These are phyloP conservation scores for Tylochromis polylepis DNA, from an alignment of 2,113 vertebrate species.

Conservation along the genomic window DNA sequence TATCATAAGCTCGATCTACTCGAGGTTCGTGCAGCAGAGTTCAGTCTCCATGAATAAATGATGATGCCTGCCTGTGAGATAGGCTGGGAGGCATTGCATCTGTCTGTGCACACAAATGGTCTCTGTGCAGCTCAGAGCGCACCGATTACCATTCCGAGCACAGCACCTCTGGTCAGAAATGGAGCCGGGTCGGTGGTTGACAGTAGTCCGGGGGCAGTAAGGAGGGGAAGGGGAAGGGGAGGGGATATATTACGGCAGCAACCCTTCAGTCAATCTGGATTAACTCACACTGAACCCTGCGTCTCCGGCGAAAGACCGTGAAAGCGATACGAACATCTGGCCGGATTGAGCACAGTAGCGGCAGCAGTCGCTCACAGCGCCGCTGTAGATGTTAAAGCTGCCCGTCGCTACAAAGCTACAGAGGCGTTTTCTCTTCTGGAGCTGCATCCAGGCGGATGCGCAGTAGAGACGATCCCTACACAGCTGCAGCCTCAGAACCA, in stretches of 20 bases:
- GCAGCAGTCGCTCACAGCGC: constrained; percentile 20
- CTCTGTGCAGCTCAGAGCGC: constrained; percentile 64
- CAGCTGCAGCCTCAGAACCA: constrained; percentile 54
- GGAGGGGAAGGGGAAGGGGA: not conserved
- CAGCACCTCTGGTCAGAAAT: constrained; percentile 68
- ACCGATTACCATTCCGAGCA: constrained; percentile 70
- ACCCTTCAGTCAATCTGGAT: constrained; percentile 66
- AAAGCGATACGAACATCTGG: constrained; percentile 68
- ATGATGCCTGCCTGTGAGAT: constrained; percentile 62
- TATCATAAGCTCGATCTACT: not conserved
- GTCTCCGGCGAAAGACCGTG: constrained; percentile 28
- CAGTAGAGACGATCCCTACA: constrained; percentile 56
- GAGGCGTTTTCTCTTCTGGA: constrained; percentile 72
- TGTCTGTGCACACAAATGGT: constrained; percentile 67
- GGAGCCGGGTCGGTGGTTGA: constrained; percentile 61
- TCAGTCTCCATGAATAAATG: constrained; percentile 65
- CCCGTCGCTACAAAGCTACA: constrained; percentile 54
- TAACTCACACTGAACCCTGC: constrained; percentile 61
- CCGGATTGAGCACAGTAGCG: constrained; percentile 21
- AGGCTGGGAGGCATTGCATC: constrained; percentile 65
- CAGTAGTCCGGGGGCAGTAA: constrained; percentile 49
- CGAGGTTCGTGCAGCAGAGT: constrained; percentile 44
- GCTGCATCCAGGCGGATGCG: constrained; percentile 64
- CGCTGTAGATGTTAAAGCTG: constrained; percentile 33
- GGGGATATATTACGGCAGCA: constrained; percentile 42